A percentile compares a stretch with the other conserved stretches of the same genome.
Evolutionary conservation across 2,797 vertebrate species (phyloP).

Genomic region (Astyanax mexicanus): DNA sequence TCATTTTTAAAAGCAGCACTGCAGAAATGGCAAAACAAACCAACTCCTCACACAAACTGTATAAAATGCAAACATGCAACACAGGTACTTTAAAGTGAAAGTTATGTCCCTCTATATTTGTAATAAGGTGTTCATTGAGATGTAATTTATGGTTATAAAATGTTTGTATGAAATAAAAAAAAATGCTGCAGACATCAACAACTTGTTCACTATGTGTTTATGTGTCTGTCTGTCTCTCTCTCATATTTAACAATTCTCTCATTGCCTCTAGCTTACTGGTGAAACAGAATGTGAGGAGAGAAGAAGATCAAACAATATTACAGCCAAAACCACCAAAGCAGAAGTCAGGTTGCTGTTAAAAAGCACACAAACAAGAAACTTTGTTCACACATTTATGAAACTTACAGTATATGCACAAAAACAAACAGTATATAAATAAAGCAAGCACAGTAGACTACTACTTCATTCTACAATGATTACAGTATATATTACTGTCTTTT

Average conservation of each 20-base stretch:
- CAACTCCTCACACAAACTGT: no score
- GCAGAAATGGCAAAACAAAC: no score
- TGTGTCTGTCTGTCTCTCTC: neutral
- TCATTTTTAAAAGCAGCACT: no score
- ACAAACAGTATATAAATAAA: neutral
- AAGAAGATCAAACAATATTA: constrained; percentile 64
- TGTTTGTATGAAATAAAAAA: no score
- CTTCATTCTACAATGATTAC: constrained; percentile 22
- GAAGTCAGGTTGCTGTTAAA: constrained; percentile 79
- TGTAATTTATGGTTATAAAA: no score
- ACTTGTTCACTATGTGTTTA: neutral
- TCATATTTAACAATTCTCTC: constrained; percentile 16
- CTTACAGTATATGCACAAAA: constrained; percentile 13
- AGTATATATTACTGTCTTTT: constrained; percentile 4
- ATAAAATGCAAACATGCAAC: no score
- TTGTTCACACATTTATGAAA: neutral
- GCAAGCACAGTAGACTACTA: neutral
- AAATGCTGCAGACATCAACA: neutral
- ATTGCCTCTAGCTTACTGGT: constrained; percentile 71
- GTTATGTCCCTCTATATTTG: no score
- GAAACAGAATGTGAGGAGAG: constrained; percentile 61
- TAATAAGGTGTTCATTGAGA: no score
- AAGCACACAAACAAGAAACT: constrained; percentile 8
- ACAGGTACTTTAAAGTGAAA: no score
- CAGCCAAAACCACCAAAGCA: constrained; percentile 66